phyloP scores from a whole-genome alignment of 2,113 vertebrate species.

The Sinocyclocheilus rhinocerous region DNA sequence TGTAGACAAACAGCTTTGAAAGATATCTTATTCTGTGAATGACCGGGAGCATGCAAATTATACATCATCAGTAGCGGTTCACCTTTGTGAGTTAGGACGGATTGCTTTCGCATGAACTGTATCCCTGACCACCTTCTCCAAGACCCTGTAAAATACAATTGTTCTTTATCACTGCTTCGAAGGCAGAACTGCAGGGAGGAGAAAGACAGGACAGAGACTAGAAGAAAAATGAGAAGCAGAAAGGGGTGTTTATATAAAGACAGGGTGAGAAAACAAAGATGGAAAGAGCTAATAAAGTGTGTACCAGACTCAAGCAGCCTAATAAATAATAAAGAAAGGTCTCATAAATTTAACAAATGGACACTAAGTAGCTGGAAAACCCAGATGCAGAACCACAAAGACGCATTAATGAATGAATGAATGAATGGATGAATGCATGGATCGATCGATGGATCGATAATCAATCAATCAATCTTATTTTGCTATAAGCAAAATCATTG shows the following conservation, averaged over 20 bases:
- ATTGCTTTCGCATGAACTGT: background rate
- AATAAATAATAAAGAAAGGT: constrained; percentile 56
- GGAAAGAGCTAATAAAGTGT: constrained; percentile 31
- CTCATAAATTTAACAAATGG: constrained; percentile 49
- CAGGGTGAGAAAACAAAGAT: constrained; percentile 16
- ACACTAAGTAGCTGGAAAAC: constrained; percentile 18
- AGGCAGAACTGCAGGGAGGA: constrained; percentile 8
- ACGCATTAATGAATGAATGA: too few species aligned
- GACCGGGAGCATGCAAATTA: background rate
- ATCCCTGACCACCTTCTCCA: background rate
- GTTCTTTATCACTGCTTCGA: constrained; percentile 11
- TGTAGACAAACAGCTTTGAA: background rate
- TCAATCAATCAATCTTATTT: too few species aligned
- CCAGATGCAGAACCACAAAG: background rate
- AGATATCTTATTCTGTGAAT: constrained; percentile 5
- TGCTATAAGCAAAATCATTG: too few species aligned
- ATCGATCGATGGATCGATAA: too few species aligned
- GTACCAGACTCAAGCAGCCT: constrained; percentile 36
- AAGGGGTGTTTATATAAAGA: constrained; percentile 23
- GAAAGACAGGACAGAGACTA: background rate
- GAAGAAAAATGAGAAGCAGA: background rate
- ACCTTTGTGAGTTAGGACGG: background rate
- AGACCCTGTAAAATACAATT: constrained; percentile 14
- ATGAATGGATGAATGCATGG: too few species aligned
- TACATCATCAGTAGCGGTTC: background rate